Conservation (phyloP, 2,888 invertebrate species). For the Dicroscelio sp. region DNA sequence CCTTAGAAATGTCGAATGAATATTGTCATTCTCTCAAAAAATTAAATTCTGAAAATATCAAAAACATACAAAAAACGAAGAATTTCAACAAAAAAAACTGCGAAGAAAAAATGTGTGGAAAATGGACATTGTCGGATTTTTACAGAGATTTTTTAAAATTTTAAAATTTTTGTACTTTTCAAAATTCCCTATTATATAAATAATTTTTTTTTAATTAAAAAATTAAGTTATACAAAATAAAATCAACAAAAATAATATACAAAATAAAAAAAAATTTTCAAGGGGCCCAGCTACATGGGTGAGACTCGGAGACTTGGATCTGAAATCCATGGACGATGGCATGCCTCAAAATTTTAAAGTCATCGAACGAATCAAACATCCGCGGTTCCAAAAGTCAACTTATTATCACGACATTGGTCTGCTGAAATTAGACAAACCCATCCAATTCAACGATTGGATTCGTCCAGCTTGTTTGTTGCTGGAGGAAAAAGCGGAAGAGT, state of each 20-base stretch:
- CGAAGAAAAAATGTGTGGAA: no score
- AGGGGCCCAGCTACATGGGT: constrained; percentile 91
- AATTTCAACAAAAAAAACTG: no score
- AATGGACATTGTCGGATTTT: no score
- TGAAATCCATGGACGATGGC: constrained; percentile 90
- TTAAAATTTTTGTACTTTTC: neutral
- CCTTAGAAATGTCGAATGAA: neutral
- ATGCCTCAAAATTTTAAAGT: constrained; percentile 90
- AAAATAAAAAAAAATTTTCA: neutral
- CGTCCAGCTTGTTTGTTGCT: constrained; percentile 87
- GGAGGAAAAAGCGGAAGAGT: constrained; percentile 56
- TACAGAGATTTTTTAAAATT: neutral
- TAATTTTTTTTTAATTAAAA: no score
- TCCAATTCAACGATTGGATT: constrained; percentile 90
- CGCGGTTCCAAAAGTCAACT: constrained; percentile 90
- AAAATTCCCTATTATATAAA: no score
- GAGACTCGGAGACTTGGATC: constrained; percentile 91
- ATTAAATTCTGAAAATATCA: no score
- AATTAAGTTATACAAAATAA: neutral
- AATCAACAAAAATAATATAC: neutral
- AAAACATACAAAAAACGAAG: no score
- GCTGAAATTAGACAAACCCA: constrained; percentile 90
- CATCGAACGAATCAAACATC: constrained; percentile 90
- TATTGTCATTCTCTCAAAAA: no score
- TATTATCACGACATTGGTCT: constrained; percentile 92